A percentile compares a stretch with the other conserved stretches of the same genome.
These are phyloP conservation scores for Eclectus roratus DNA, from an alignment of 2,113 vertebrate genomes.

Conservation along the genomic window DNA sequence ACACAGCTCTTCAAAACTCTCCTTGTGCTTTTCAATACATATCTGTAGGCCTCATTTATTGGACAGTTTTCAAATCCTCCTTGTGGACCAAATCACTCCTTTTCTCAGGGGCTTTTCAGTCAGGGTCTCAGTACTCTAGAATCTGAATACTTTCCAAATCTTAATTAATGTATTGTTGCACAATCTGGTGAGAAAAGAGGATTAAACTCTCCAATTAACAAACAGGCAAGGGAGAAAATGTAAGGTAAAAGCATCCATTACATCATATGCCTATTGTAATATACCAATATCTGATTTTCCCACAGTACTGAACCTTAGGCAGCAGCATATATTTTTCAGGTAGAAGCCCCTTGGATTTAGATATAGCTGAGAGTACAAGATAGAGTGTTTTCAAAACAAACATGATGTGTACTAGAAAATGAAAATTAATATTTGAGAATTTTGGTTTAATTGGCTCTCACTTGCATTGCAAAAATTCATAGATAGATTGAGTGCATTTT, in stretches of 20 bases:
- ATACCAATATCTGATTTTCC: background rate
- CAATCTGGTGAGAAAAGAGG: background rate
- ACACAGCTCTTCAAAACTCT: background rate
- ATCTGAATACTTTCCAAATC: constrained; percentile 40
- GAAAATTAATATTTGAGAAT: background rate
- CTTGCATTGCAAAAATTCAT: background rate
- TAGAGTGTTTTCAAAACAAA: background rate
- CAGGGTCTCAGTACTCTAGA: background rate
- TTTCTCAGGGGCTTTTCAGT: constrained; percentile 28
- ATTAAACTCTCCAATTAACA: constrained; percentile 21
- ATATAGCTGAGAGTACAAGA: background rate
- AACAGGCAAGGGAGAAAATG: background rate
- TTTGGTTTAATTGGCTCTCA: background rate
- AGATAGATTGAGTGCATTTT: background rate
- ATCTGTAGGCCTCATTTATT: background rate
- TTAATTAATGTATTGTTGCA: constrained; percentile 29
- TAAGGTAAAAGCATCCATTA: background rate
- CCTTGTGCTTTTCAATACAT: constrained; percentile 14
- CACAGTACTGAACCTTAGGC: background rate
- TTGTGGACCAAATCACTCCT: background rate
- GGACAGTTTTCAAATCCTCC: background rate
- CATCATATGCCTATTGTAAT: background rate
- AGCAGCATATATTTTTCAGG: background rate
- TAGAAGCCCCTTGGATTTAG: background rate
- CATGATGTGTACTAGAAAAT: background rate